Evolutionary conservation across 2,113 vertebrate genomes (phyloP).

Genomic region (Odontophorus gujanensis): DNA sequence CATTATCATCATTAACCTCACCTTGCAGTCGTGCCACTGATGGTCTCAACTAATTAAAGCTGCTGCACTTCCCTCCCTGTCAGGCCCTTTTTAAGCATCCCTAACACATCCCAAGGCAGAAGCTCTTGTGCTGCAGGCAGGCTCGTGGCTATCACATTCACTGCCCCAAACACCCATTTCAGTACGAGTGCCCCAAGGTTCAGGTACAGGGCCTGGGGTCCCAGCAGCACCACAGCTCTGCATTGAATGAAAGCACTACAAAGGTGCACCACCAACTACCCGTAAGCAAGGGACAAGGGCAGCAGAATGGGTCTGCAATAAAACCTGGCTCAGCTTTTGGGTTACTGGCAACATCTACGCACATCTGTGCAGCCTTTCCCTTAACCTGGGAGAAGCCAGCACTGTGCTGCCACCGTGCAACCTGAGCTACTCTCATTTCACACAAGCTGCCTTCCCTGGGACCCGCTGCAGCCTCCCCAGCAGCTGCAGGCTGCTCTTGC

Average conservation of each 20-base stretch:
- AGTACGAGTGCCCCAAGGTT: too few species aligned
- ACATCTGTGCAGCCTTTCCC: not conserved
- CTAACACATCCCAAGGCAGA: too few species aligned
- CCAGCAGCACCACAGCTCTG: too few species aligned
- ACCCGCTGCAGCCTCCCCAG: not conserved
- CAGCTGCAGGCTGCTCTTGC: not conserved
- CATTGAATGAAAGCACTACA: not conserved
- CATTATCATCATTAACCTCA: constrained; percentile 56
- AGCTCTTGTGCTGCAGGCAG: too few species aligned
- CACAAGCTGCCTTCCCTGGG: not conserved
- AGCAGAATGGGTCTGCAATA: not conserved
- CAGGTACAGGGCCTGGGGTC: too few species aligned
- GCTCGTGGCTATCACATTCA: too few species aligned
- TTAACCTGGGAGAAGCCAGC: not conserved
- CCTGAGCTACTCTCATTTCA: not conserved
- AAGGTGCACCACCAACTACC: not conserved
- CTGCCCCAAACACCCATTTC: too few species aligned
- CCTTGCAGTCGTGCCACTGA: not conserved
- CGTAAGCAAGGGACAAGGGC: not conserved
- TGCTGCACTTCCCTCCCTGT: not conserved
- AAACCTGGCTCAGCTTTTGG: not conserved
- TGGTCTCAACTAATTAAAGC: constrained; percentile 18
- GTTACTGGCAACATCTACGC: not conserved
- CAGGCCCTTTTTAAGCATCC: too few species aligned
- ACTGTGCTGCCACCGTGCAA: not conserved